Evolutionary conservation across 2,888 invertebrate genomes (phyloP).

Genomic region (Zele albiditarsus): DNA sequence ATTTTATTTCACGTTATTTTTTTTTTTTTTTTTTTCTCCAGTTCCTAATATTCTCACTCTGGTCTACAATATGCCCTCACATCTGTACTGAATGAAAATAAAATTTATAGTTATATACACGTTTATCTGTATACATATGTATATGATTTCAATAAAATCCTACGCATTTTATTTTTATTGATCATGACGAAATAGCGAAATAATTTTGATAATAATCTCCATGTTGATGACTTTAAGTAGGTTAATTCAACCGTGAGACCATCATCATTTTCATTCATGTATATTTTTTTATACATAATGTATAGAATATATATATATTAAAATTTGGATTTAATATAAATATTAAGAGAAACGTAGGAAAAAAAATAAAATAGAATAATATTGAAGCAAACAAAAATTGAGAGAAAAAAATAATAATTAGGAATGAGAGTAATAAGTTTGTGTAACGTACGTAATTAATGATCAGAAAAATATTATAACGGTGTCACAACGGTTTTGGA

Average conservation of each 20-base stretch:
- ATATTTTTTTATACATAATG: not conserved
- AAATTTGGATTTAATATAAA: slow-evolving; percentile 29
- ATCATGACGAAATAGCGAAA: slow-evolving; percentile 20
- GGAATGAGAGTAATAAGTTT: slow-evolving; percentile 29
- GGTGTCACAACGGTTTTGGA: slow-evolving; percentile 25
- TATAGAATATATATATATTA: not conserved
- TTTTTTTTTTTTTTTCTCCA: slow-evolving; percentile 5
- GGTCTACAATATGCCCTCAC: slow-evolving; percentile 8
- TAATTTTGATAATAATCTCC: slow-evolving; percentile 30
- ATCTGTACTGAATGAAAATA: slow-evolving; percentile 4
- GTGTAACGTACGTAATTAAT: slow-evolving; percentile 30
- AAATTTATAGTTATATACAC: slow-evolving; percentile 4
- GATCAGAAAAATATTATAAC: slow-evolving; percentile 20
- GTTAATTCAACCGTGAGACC: slow-evolving; percentile 25
- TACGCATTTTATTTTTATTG: slow-evolving; percentile 22
- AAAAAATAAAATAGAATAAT: not conserved
- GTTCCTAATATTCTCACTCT: slow-evolving; percentile 31
- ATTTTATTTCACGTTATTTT: slow-evolving; percentile 15
- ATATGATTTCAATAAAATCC: slow-evolving; percentile 10
- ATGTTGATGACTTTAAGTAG: slow-evolving; percentile 36
- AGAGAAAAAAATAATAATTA: slow-evolving; percentile 10
- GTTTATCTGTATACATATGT: slow-evolving; percentile 9
- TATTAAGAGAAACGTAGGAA: not conserved
- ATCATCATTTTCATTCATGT: not conserved
- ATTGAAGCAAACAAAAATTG: not conserved